phyloP scores from a whole-genome alignment of 1,140 invertebrate genomes.

The Brachionus sp. region DNA sequence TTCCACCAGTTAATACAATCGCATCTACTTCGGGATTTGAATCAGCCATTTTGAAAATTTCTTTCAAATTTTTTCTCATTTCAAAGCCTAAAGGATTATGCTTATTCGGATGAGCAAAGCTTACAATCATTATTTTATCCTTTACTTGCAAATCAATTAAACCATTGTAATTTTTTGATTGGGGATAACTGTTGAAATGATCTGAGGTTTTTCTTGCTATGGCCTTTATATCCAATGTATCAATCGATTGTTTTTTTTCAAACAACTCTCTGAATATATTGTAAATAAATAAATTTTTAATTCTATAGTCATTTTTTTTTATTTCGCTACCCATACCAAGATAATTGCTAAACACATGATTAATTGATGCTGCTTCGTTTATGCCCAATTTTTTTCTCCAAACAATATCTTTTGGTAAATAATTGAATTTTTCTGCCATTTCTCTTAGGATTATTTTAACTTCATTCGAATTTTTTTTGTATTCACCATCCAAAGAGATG shows the following conservation, averaged over 20 bases:
- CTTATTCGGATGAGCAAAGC: background rate
- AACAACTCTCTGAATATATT: background rate
- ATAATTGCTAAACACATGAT: background rate
- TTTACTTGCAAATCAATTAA: background rate
- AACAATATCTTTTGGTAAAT: background rate
- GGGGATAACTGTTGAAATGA: background rate
- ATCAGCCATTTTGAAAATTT: background rate
- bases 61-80: background rate
- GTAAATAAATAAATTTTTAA: background rate
- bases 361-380: background rate
- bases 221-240: background rate
- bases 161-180: background rate
- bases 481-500: background rate
- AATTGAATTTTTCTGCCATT: background rate
- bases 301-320: background rate
- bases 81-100: background rate
- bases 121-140: background rate
- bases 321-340: background rate
- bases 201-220: background rate
- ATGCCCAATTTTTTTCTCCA: background rate
- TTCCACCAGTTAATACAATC: background rate
- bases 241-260: background rate
- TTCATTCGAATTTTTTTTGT: background rate
- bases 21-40: background rate
- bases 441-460: background rate